These are phyloP conservation scores for Ceratina japonica DNA, from an alignment of 1,140 invertebrate genomes.

Conservation along the genomic window DNA sequence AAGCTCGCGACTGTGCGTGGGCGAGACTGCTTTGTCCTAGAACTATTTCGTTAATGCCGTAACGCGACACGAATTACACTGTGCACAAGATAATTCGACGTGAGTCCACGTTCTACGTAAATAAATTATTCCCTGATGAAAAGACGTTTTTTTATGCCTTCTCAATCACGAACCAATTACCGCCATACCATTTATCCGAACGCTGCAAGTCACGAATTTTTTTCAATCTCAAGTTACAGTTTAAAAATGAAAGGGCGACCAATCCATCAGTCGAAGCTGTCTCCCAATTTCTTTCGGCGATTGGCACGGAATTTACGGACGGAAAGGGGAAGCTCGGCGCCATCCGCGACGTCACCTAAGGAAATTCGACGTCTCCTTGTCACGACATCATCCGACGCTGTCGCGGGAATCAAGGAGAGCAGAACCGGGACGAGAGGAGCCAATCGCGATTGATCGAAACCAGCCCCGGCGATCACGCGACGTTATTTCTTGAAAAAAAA, in stretches of 20 bases:
- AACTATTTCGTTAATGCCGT: background rate
- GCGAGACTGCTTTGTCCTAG: background rate
- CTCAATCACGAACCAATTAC: no score
- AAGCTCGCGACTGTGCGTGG: slow-evolving; percentile 23
- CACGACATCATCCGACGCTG: slow-evolving; percentile 45
- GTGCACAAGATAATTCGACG: no score
- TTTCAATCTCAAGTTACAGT: no score
- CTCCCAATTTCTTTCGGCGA: background rate
- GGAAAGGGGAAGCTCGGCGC: slow-evolving; percentile 37
- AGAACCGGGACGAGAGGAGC: background rate
- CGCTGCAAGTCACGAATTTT: no score
- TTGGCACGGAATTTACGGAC: slow-evolving; percentile 38
- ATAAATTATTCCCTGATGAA: no score
- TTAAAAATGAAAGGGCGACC: no score
- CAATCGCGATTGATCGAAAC: slow-evolving; percentile 21
- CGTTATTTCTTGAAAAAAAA: background rate
- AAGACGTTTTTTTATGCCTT: no score
- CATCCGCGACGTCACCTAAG: slow-evolving; percentile 39
- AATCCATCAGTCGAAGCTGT: background rate
- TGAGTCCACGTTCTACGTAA: no score
- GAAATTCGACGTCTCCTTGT: slow-evolving; percentile 48
- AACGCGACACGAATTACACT: no score
- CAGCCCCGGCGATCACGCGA: slow-evolving; percentile 44
- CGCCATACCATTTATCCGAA: no score
- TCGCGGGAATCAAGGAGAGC: background rate